Evolutionary conservation across 2,797 vertebrate genomes (phyloP), one percentile per base, ranked within the genome.

Genomic region (Amphiprion clarkii): DNA sequence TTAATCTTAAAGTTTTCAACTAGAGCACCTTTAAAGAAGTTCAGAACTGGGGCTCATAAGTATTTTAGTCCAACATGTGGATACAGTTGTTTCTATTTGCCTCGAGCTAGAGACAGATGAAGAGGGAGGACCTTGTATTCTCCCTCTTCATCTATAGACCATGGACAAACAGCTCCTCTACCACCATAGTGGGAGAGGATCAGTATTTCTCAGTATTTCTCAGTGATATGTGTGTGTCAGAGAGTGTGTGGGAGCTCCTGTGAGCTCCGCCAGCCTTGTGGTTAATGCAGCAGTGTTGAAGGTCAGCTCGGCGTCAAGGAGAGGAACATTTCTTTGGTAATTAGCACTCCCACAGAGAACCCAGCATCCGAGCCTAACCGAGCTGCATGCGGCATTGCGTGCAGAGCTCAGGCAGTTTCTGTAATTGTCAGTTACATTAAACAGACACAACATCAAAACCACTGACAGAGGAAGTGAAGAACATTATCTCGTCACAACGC

Each of bases 331-430:
- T 81, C 78, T 58, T 68, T 67, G 71, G 74, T 89, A 88, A 90
- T 92, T 82, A 84, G 87, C 74, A 76, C 85, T 82, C 88, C 83
- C 71, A 87, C 81, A n/a, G 77, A 79, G 83, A 83, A 46, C 48
- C 29, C 72, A 79, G 74, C 78, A 67, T 87, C 82, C 64, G 71
- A 70, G 82, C 61, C 63, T 53, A 44, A 82, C 44, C 23, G 39
- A 53, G 73, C 52, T 52, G 49, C 59, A 52, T 13, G 3, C 39
- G 53, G 36, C 63, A 53, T 36, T 56, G 52, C 57, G 13, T 67
- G 21, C 53, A 71, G 2, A 56, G 62, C 71, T 70, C 61, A 58
- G 19, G 56, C 58, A 51, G 59, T 42, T 5, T 11, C 36, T 39
- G 1, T 39, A 39, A 39, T 39, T 39, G 36, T 39, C 36, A 39